Evolutionary conservation across 2,113 vertebrate species (phyloP), one percentile per base, ranked within the genome.

Genomic region (Delphinus delphis): DNA sequence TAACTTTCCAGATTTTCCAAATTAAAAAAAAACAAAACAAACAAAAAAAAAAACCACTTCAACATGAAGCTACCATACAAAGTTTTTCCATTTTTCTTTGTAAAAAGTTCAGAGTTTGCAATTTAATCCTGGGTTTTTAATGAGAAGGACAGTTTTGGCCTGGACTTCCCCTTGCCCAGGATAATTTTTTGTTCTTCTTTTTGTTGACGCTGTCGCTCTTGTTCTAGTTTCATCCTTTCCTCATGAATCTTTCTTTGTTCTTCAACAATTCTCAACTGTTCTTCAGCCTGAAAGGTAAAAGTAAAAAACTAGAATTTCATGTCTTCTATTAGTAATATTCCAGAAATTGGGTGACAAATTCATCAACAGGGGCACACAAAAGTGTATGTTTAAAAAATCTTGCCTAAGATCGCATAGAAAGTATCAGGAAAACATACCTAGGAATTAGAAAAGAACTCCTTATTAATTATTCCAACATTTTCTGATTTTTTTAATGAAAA

Each of bases 131-230:
- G 98, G 98, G 99, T 99, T 98, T 99, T 99, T 98, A 99, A 98
- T 31, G 99, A 99, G 99, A 99, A 99, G 98, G 99, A 99, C 97
- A 99, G 99, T 98, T 99, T 99, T 92, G 99, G 99, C 98, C 99
- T 99, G 98, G 99, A 99, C 99, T 99, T 99, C 96, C 99, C 99
- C 98, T 99, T 99, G 98, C 99, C 99, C 98, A 99, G 98, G 98
- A 99, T 99, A 87, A 99, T 99, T 99, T 99, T 99, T 99, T 99
- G 99, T 98, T 99, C 99, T 98, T 99, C 99, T 98, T 99, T 99
- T 99, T 99, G 99, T 97, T 99, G 99, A 98, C 98, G 99, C 97
- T 99, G 99, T 96, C 99, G 99, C 98, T 99, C 99, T 99, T 99
- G 99, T 97, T 99, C 99, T 99, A 99, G 99, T 99, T 99, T 99